Base-by-base conservation (phyloP, 2,797 vertebrate species). In the Coilia nasus region DNA sequence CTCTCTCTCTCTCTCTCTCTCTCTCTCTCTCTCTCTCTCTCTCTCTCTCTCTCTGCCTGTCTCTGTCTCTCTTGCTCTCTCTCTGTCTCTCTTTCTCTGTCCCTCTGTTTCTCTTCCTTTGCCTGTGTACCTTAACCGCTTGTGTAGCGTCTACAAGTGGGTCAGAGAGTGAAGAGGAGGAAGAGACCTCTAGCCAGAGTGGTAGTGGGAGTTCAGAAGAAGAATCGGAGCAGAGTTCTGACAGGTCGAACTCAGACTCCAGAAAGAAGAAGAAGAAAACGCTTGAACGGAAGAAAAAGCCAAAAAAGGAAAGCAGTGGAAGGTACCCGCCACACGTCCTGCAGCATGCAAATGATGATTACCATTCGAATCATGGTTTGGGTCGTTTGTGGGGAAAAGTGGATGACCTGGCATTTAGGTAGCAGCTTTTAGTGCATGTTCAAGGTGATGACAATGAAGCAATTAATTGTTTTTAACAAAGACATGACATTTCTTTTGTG, bases 261-360 rank as follows among this genome's bases (percentile, higher is more conserved):
- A 78, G 71, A 41, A 78, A 78, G 19, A 78, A 78, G 19, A 41
- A 78, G 71, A 44, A 78, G 50, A 54, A 54, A 54, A 54, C 50
- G 17, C 71, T 31, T 44, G 5, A 21, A 35, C 71, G 35, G 35
- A 78, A 78, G 67, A 41, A 41, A 75, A 75, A 75, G 15, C 14
- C 31, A 21, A 41, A 21, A 21, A 19, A 41, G 3, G 19, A 41
- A 44, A 78, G 12, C 71, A 78, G 35, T 41, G 35, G 17, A 78
- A 78, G 71, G 71, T 78, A 67, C 31, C 3, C 15, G 31, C 15
- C 23, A 25, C 60, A 25, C 0, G 25, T 25, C 2, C 35, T 41
- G 35, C 35, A 41, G 35, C 5, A 5, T 41, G 5, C 35, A 41
- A 41, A 41, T 41, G 35, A 41, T 5, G 35, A 41, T 41, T 41